Evolutionary conservation across 2,888 invertebrate species (phyloP), one percentile per base, ranked within the genome.

Genomic region (Drosophila falleni): DNA sequence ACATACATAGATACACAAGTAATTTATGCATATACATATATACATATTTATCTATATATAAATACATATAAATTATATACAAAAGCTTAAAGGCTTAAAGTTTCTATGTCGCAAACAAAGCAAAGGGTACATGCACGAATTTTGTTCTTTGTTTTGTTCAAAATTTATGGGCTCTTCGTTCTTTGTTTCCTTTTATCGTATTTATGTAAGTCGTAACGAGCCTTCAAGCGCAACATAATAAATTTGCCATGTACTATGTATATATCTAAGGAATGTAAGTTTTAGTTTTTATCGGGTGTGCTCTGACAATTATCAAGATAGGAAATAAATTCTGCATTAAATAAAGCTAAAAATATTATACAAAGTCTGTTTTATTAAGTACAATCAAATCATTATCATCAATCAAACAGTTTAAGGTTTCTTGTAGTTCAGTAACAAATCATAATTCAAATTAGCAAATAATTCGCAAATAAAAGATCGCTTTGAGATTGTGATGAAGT

Each of bases 151-250:
- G 71, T 78, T 74, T 76, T 63, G 58, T 54, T 72, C 46, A 64
- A 74, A 80, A 78, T 77, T 80, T 85, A 81, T 81, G 76, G 71
- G 50, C 15, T 69, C 72, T 70, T 44, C 13, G 19, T 39, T 59
- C 37, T 47, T 80, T 68, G 68, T 65, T 81, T 78, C 61, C 69
- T 71, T 74, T 71, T 77, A 62, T 71, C 51, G 74, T 71, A 69
- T 70, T 69, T 71, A 69, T 63, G 63, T 56, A 58, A 74, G 74
- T 69, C 61, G 61, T 67, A 56, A 65, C 61, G 37, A 61, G 74
- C 58, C 58, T 74, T 55, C 51, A 62, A 60, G 62, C 63, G 56
- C 44, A 63, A 59, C 58, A 59, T 73, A 58, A 62, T 46, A 63
- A 64, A 73, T 67, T 72, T 53, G 19, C 49, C 37, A 33, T n/a